These are phyloP conservation scores for Syncerus caffer DNA, from an alignment of 2,797 vertebrate genomes.

Conservation along the genomic window DNA sequence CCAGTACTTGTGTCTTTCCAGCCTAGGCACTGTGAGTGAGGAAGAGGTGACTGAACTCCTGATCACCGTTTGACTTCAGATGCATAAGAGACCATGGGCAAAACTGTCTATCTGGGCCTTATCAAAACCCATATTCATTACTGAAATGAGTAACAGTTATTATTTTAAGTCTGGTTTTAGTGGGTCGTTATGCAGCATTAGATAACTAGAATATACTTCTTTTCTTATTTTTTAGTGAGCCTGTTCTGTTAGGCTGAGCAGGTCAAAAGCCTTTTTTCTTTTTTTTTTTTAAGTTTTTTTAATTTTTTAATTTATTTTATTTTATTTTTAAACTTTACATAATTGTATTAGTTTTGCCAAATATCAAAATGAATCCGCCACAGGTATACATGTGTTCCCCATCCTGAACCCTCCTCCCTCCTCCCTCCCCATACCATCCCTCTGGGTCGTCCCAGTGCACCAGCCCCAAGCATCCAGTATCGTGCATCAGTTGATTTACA, in stretches of 20 bases:
- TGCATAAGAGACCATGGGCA: background rate
- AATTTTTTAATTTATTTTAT: no score
- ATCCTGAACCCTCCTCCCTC: no score
- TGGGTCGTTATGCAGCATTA: background rate
- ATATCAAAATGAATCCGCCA: no score
- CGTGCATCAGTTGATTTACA: background rate
- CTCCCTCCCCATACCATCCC: no score
- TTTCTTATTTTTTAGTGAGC: background rate
- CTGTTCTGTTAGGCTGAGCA: background rate
- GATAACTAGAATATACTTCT: background rate
- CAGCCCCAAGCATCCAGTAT: no score
- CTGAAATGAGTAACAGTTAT: background rate
- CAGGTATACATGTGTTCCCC: no score
- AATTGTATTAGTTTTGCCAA: no score
- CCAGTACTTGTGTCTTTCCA: background rate
- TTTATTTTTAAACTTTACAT: no score
- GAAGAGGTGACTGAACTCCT: background rate
- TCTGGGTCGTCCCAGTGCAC: no score
- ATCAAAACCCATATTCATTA: background rate
- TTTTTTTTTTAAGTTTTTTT: no score
- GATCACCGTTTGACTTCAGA: background rate
- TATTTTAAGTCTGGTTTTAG: background rate
- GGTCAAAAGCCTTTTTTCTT: background rate
- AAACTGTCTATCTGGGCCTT: background rate
- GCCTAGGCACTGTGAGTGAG: background rate